Percentiles rank a stretch among this genome's conserved stretches.
phyloP scores from a whole-genome alignment of 2,888 invertebrate species.

The Doris montereyensis region DNA sequence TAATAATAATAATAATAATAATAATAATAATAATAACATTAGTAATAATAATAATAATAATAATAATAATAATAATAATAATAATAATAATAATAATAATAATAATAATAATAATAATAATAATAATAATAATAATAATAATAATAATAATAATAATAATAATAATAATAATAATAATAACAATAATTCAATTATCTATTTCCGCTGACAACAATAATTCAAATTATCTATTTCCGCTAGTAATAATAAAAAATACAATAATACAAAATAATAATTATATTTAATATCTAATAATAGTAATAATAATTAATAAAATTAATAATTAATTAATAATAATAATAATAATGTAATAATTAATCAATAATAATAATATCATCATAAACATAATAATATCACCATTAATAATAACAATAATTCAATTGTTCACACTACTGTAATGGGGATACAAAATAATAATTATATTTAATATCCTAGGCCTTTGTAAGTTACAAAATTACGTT shows the following conservation, averaged over 20 bases:
- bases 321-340: no score
- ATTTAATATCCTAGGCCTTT: no score
- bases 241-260: background rate
- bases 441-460: no score
- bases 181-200: background rate
- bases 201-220: background rate
- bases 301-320: no score
- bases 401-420: no score
- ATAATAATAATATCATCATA: no score
- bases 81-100: constrained; percentile 1
- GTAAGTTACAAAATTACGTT: no score
- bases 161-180: background rate
- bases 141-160: background rate
- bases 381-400: no score
- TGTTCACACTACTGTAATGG: no score
- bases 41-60: background rate
- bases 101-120: constrained; percentile 1
- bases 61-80: constrained; percentile 3
- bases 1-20: background rate
- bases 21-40: background rate
- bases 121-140: constrained; percentile 3
- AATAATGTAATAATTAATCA: no score
- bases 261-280: background rate
- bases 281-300: no score
- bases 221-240: no score